Conservation (phyloP, 2,888 invertebrate species). For the Prosapia bicincta region DNA sequence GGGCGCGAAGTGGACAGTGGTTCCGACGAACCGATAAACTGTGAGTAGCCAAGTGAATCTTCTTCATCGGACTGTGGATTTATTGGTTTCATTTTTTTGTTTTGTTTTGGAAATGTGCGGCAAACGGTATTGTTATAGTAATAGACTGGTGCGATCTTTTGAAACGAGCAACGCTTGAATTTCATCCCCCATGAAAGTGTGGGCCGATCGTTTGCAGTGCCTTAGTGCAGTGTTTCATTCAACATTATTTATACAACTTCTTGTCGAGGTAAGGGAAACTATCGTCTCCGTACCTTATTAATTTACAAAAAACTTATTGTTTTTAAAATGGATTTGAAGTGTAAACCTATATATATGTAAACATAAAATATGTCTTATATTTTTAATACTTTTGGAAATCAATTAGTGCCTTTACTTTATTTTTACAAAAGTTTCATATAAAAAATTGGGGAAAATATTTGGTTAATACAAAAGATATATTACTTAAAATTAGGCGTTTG, state of each 20-base stretch:
- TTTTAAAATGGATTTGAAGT: too few relatives aligned
- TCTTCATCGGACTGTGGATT: not conserved
- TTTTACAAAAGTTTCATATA: too few relatives aligned
- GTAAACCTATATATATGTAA: too few relatives aligned
- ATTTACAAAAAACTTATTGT: too few relatives aligned
- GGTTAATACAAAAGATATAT: too few relatives aligned
- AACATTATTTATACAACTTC: conserved; percentile 11
- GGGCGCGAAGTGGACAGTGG: conserved; percentile 7
- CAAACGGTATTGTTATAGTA: not conserved
- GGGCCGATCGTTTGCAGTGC: not conserved
- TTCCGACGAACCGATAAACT: conserved; percentile 3
- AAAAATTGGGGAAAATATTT: too few relatives aligned
- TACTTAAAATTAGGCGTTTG: too few relatives aligned
- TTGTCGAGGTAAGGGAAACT: conserved; percentile 9
- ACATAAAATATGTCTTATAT: too few relatives aligned
- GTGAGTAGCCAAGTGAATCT: not conserved
- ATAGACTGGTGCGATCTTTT: not conserved
- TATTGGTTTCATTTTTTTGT: not conserved
- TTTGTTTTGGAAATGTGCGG: not conserved
- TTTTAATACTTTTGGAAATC: too few relatives aligned
- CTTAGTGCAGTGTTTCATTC: conserved; percentile 11
- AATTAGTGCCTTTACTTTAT: too few relatives aligned
- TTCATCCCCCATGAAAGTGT: not conserved
- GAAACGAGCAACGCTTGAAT: not conserved
- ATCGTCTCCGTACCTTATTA: too few relatives aligned